Evolutionary conservation across 2,113 vertebrate species (phyloP).

Genomic region (Scartelaos histophorus): DNA sequence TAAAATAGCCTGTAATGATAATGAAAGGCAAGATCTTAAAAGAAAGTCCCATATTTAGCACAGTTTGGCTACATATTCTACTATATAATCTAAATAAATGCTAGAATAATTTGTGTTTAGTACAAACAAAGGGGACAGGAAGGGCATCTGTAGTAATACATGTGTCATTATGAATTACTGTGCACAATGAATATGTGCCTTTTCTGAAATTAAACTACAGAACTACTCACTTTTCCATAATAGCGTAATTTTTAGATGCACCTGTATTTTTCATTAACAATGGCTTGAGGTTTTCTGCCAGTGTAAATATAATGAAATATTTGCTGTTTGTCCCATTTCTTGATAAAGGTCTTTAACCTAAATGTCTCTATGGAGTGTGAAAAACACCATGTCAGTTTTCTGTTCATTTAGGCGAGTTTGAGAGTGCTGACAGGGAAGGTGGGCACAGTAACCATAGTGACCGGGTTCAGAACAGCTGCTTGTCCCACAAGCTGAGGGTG

Average conservation of each 20-base stretch:
- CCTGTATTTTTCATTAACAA: slow-evolving; percentile 43
- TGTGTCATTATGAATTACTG: background rate
- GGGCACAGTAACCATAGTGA: slow-evolving; percentile 97
- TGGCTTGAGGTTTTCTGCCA: slow-evolving; percentile 34
- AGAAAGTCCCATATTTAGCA: background rate
- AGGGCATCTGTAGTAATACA: background rate
- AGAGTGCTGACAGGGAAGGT: slow-evolving; percentile 93
- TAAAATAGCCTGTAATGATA: background rate
- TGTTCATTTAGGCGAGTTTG: slow-evolving; percentile 85
- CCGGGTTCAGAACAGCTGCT: slow-evolving; percentile 91
- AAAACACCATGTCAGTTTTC: slow-evolving; percentile 1
- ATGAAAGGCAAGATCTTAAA: no score
- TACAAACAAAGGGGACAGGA: background rate
- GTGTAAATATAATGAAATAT: slow-evolving; percentile 36
- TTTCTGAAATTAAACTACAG: background rate
- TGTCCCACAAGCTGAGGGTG: slow-evolving; percentile 92
- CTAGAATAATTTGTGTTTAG: background rate
- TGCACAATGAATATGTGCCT: background rate
- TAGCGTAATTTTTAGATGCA: background rate
- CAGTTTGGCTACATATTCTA: background rate
- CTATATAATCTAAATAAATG: no score
- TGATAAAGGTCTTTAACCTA: background rate
- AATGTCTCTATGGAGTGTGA: slow-evolving; percentile 33
- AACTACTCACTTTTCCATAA: background rate
- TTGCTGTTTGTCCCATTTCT: slow-evolving; percentile 20